Evolutionary conservation across 1,140 invertebrate species (phyloP), one percentile per base, ranked within the genome.

Genomic region (Cyphomyrmex costatus): DNA sequence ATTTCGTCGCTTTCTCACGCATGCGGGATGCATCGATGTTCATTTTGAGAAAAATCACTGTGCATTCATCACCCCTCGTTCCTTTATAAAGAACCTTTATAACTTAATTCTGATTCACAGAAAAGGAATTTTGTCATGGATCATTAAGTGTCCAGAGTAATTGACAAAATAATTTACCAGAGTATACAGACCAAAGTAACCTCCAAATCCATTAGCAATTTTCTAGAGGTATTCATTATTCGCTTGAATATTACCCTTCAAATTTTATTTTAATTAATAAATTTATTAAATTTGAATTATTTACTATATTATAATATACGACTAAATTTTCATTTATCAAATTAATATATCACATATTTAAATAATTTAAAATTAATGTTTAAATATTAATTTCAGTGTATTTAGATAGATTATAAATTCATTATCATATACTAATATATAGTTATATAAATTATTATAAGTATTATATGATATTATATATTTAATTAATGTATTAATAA

Each of bases 181-280:
- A 36, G 3, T 42, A 27, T 63, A 77, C 10, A 61, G 36, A 8
- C 12, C 24, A 30, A 77, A 46, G 5, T 30, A 77, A 77, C 30
- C n/a, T 46, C 5, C 27, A n/a, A 77, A 63, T 63, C 33, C 6
- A 12, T 16, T 30, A 30, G 0, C 19, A 30, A 0, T 33, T 30
- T 56, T 74, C 16, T 14, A 14, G 42, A 51, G 2, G 5, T 73
- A 30, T n/a, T 30, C 21, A 56, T 51, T 53, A 49, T 21, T 56
- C 5, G 10, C 19, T 10, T 0, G 19, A 33, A 74, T 56, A 74
- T 10, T 33, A 53, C 56, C 14, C 46, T 42, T n/a, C 24, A 73
- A 73, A 73, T 73, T n/a, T n/a, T 73, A 73, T 21, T 73, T 73
- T 56, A 73, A 30, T 73, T 53, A 73, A 33, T 73, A 10, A 71